Percentiles rank a stretch among this genome's conserved stretches.
These are phyloP conservation scores for Asteroscopus sphinx DNA, from an alignment of 2,888 invertebrate genomes.

Conservation along the genomic window DNA sequence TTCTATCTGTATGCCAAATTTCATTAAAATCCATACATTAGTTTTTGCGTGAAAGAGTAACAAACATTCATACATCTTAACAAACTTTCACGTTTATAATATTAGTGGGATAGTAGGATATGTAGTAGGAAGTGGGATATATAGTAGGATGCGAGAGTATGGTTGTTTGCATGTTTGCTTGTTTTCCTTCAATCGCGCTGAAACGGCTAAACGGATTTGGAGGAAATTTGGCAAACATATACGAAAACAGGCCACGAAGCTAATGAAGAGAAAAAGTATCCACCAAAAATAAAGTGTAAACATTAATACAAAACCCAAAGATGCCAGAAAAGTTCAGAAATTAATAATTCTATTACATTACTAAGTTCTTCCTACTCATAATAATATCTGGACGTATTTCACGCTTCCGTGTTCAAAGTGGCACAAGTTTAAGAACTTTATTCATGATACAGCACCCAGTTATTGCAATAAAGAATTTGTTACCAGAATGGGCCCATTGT, in stretches of 20 bases:
- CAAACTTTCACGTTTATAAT: too few relatives aligned
- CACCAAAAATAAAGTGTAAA: conserved; percentile 11
- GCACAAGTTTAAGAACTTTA: conserved; percentile 17
- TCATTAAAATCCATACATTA: too few relatives aligned
- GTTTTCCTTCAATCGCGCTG: too few relatives aligned
- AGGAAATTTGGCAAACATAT: neutral
- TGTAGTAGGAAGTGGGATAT: too few relatives aligned
- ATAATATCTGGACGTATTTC: conserved; percentile 20
- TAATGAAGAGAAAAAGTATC: conserved; percentile 14
- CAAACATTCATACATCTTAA: too few relatives aligned
- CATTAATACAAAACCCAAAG: conserved; percentile 12
- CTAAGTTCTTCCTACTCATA: neutral
- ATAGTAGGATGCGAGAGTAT: too few relatives aligned
- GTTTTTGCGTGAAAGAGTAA: too few relatives aligned
- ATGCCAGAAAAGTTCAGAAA: conserved; percentile 8
- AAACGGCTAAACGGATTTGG: too few relatives aligned
- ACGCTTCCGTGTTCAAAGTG: conserved; percentile 12
- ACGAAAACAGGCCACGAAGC: conserved; percentile 8
- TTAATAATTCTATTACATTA: conserved; percentile 1
- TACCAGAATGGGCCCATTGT: conserved; percentile 18
- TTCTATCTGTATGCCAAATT: too few relatives aligned
- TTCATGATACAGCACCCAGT: conserved; percentile 6
- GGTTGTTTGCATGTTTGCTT: too few relatives aligned
- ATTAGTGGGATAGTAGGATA: too few relatives aligned
- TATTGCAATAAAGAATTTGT: conserved; percentile 29